These are phyloP conservation scores for Eulemur coronatus DNA, from an alignment of 2,797 vertebrate genomes.

Conservation along the genomic window DNA sequence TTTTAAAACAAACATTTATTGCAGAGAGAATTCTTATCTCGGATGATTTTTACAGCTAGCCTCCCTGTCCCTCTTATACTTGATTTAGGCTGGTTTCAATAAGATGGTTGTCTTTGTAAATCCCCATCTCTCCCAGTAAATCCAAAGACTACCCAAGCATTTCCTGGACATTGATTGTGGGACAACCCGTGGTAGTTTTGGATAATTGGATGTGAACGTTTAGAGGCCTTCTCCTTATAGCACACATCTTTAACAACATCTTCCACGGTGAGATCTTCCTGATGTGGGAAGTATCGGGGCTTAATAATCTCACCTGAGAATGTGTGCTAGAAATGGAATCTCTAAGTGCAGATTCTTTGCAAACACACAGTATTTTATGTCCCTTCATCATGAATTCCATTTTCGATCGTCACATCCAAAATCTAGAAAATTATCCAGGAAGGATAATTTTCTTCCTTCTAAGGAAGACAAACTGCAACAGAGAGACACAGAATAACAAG, in stretches of 20 bases:
- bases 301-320: not conserved
- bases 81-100: conserved; percentile 54
- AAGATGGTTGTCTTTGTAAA: conserved; percentile 27
- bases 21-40: conserved; percentile 44
- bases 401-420: not conserved
- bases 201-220: not conserved
- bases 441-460: not conserved
- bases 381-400: not conserved
- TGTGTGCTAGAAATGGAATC: not conserved
- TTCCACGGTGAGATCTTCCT: not conserved
- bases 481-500: not conserved
- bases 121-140: not conserved
- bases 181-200: not conserved
- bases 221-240: not conserved
- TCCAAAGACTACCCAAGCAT: not conserved
- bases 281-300: not conserved
- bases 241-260: not conserved
- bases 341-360: not conserved
- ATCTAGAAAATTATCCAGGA: not conserved
- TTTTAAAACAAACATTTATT: conserved; percentile 69
- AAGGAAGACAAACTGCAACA: not conserved
- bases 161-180: not conserved
- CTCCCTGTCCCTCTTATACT: not conserved
- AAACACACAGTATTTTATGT: not conserved
- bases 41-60: conserved; percentile 13